phyloP scores from a whole-genome alignment of 2,888 invertebrate genomes.

The Cephus pygmeus region DNA sequence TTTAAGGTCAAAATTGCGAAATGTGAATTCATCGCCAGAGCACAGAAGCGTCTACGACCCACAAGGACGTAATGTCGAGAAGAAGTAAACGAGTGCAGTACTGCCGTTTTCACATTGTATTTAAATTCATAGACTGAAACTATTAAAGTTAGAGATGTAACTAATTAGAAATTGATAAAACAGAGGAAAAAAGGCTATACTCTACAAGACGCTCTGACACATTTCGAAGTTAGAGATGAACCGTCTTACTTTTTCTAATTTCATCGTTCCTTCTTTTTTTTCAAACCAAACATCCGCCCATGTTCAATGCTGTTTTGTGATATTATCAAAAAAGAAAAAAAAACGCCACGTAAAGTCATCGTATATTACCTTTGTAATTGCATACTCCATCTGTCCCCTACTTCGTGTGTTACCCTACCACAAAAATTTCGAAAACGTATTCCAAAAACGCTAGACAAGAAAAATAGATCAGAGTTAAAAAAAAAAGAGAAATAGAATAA shows the following conservation, averaged over 20 bases:
- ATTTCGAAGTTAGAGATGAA: background rate
- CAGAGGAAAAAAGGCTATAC: conserved; percentile 6
- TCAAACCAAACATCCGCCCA: conserved; percentile 25
- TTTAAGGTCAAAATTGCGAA: background rate
- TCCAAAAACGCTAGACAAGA: background rate
- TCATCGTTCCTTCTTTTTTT: conserved; percentile 17
- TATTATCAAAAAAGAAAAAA: conserved; percentile 22
- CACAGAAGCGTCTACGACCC: background rate
- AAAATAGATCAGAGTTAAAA: background rate
- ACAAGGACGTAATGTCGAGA: background rate
- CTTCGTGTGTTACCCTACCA: background rate
- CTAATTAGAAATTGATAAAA: conserved; percentile 28
- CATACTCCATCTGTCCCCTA: conserved; percentile 2
- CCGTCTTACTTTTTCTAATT: background rate
- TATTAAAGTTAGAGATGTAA: conserved; percentile 44
- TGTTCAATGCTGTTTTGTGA: conserved; percentile 42
- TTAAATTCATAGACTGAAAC: conserved; percentile 53
- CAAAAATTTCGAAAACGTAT: background rate
- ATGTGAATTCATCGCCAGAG: background rate
- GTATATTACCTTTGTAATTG: background rate
- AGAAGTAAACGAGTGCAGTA: conserved; percentile 28
- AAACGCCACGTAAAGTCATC: background rate
- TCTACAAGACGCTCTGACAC: background rate
- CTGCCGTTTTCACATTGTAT: conserved; percentile 47
- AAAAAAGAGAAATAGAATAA: background rate